These are phyloP conservation scores for Halcyon leucocephala DNA, from an alignment of 2,797 vertebrate species.

Conservation along the genomic window DNA sequence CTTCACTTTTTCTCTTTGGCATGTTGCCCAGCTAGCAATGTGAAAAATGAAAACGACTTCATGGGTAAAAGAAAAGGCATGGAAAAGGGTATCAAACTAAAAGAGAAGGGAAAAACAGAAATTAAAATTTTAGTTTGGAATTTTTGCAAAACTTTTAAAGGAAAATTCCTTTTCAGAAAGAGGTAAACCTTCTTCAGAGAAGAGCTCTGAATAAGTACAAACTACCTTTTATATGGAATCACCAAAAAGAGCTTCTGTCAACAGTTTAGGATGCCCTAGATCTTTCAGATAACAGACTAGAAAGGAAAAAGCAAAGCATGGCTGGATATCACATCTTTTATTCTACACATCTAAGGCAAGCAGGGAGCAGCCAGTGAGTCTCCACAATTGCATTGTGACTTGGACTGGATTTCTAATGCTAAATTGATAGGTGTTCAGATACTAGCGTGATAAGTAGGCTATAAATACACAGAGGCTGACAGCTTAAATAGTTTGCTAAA, in stretches of 20 bases:
- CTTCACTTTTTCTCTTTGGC: background rate
- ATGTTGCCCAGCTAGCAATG: background rate
- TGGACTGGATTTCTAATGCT: constrained; percentile 50
- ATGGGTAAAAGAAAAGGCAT: background rate
- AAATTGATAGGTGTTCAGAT: constrained; percentile 53
- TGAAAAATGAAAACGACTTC: background rate
- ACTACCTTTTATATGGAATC: background rate
- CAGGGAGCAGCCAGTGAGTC: background rate
- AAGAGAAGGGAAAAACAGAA: background rate
- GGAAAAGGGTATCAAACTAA: background rate
- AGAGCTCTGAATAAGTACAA: background rate
- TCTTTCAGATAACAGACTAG: background rate
- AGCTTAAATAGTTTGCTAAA: constrained; percentile 49
- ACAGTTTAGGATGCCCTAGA: background rate
- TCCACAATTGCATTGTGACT: background rate
- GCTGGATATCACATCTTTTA: background rate
- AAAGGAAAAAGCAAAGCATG: background rate
- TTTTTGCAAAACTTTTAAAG: background rate
- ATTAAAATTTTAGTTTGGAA: background rate
- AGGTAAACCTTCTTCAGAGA: background rate
- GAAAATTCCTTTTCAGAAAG: background rate
- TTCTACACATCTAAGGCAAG: background rate
- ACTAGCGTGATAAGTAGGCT: constrained; percentile 16
- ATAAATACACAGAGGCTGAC: constrained; percentile 42
- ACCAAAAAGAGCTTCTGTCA: background rate